Percentiles rank a stretch among this genome's conserved stretches.
phyloP scores from a whole-genome alignment of 2,797 vertebrate genomes.

The Borostomias antarcticus region DNA sequence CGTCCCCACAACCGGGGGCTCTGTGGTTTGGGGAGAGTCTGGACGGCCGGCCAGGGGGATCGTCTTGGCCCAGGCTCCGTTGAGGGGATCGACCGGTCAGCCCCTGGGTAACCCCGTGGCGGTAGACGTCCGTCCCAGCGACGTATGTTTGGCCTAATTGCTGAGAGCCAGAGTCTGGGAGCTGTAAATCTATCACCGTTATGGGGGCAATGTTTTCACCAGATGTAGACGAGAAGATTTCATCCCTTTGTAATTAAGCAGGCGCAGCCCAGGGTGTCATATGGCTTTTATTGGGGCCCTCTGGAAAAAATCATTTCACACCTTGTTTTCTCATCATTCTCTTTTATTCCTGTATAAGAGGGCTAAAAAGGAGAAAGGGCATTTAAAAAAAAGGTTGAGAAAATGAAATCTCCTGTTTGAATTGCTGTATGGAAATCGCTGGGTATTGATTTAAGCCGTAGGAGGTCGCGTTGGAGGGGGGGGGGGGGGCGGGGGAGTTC shows the following conservation, averaged over 20 bases:
- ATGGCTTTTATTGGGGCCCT: conserved; percentile 75
- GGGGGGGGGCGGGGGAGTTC: conserved; percentile 56
- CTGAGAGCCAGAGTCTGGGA: conserved; percentile 74
- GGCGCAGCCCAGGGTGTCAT: conserved; percentile 78
- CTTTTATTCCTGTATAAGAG: conserved; percentile 66
- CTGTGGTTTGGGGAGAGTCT: too few species aligned
- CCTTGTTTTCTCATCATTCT: conserved; percentile 82
- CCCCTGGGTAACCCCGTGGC: conserved; percentile 59
- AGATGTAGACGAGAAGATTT: conserved; percentile 84
- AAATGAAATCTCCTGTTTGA: conserved; percentile 58
- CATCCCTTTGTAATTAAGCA: conserved; percentile 88
- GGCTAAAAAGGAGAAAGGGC: conserved; percentile 60
- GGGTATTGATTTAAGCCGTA: conserved; percentile 66
- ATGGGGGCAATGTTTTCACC: conserved; percentile 81
- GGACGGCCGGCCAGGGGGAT: conserved; percentile 56
- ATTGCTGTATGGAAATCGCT: conserved; percentile 66
- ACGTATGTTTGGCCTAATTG: conserved; percentile 78
- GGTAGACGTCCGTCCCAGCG: conserved; percentile 63
- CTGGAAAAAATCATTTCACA: conserved; percentile 77
- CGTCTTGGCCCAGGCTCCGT: conserved; percentile 36
- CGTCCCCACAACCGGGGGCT: neutral
- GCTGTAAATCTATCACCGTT: conserved; percentile 81
- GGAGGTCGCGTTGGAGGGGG: conserved; percentile 36
- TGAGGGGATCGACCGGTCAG: conserved; percentile 51
- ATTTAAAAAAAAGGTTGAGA: conserved; percentile 48